These are phyloP conservation scores for Aspiorhynchus laticeps DNA, from an alignment of 2,113 vertebrate genomes.

Conservation along the genomic window DNA sequence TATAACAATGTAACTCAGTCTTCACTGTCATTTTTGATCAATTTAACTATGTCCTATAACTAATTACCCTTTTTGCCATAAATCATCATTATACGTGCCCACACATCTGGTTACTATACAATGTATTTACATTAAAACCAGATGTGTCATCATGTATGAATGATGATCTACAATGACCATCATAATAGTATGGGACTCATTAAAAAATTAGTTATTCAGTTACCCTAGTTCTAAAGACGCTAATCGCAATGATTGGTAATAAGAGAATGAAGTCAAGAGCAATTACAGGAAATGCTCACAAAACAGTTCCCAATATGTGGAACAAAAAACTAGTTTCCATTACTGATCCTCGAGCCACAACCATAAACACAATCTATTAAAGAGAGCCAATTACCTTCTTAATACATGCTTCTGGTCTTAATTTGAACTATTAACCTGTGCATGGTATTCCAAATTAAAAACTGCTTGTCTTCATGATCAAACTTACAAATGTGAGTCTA, in stretches of 20 bases:
- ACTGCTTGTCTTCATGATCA: not conserved
- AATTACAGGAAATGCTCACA: slow-evolving; percentile 11
- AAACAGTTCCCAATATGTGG: not conserved
- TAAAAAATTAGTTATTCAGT: not conserved
- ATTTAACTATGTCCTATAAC: no score
- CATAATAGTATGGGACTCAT: not conserved
- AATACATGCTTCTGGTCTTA: not conserved
- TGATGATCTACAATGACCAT: no score
- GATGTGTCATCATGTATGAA: no score
- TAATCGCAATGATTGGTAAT: slow-evolving; percentile 13
- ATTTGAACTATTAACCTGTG: not conserved
- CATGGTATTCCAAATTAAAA: not conserved
- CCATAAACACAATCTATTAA: not conserved
- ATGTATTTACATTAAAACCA: no score
- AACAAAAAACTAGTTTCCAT: not conserved
- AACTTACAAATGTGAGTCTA: not conserved
- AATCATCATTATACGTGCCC: not conserved
- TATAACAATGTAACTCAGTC: no score
- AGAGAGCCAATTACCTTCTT: not conserved
- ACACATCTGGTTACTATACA: no score
- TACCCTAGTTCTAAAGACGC: not conserved
- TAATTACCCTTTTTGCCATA: no score
- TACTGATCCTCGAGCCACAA: not conserved
- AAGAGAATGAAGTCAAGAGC: not conserved
- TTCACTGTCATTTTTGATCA: no score